Base-by-base conservation (phyloP, 2,797 vertebrate species). In the Percopsis omiscomaycus region DNA sequence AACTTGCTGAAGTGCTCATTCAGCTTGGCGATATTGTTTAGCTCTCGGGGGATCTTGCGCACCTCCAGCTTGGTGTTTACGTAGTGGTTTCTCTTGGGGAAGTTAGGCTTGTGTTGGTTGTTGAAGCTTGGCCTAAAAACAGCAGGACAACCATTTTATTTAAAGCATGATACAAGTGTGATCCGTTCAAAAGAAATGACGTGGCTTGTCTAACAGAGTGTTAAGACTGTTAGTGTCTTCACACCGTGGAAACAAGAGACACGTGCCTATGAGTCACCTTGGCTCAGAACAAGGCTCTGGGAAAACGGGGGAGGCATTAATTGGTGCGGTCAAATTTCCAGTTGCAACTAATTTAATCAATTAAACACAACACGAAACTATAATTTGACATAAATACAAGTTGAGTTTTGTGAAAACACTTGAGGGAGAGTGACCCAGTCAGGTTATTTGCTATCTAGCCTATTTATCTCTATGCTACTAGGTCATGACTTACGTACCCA, bases 1-100 rank as follows among this genome's bases (percentile, higher is more conserved):
- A 99, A 99, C 87, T 96, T 98, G 92, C 96, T 96, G 92, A 99
- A 99, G 78, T 99, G 97, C 76, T 97, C 96, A 0, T 99, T 99
- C 78, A 99, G 94, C 82, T 96, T 96, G 48, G 96, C 95, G 83
- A 99, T 99, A 77, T 96, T 99, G 87, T 99, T 99, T 59, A 98
- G 49, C 8, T 98, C 96, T 3, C 94, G 92, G 1, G 97, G 97
- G 78, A 99, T 97, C 90, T 93, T 96, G 69, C 95, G 93, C 68
- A 99, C 96, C 88, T 98, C 96, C 81, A 99, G 73, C 88, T 97
- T 98, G 5, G 96, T 98, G 87, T 98, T 98, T 0, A 95, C 93
- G 3, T 98, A 97, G 63, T 95, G 92, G 86, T 92, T 95, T 86
- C 96, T 96, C 75, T 96, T 95, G 30, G 94, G 92, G 79, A 97